phyloP scores from a whole-genome alignment of 2,113 vertebrate species.

The Probosciger aterrimus region DNA sequence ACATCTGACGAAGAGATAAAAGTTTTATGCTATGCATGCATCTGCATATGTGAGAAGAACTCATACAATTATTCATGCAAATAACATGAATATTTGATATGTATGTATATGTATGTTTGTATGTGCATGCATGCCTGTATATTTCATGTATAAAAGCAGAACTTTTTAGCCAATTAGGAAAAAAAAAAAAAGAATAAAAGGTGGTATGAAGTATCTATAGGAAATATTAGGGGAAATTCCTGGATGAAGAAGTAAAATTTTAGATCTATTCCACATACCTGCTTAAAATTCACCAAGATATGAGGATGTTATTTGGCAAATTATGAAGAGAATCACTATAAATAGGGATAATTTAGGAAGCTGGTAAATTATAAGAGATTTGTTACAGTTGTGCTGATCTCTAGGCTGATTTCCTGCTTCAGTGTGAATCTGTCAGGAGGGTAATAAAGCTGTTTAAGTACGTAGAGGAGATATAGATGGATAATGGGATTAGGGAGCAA shows the following conservation, averaged over 20 bases:
- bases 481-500: background rate
- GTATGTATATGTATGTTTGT: background rate
- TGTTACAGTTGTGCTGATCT: background rate
- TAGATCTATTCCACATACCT: background rate
- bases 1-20: background rate
- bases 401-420: background rate
- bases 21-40: background rate
- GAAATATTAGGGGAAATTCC: background rate
- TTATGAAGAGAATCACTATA: background rate
- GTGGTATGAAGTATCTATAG: background rate
- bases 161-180: background rate
- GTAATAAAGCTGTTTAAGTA: background rate
- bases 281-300: background rate
- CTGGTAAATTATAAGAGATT: background rate
- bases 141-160: background rate
- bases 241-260: background rate
- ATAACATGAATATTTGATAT: background rate
- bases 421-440: background rate
- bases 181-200: background rate
- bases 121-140: background rate
- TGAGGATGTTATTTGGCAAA: background rate
- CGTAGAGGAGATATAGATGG: background rate
- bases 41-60: background rate
- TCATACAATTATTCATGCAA: background rate
- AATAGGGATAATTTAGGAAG: background rate